Base-by-base conservation (phyloP, 2,113 vertebrate genomes). In the Callipepla californica region DNA sequence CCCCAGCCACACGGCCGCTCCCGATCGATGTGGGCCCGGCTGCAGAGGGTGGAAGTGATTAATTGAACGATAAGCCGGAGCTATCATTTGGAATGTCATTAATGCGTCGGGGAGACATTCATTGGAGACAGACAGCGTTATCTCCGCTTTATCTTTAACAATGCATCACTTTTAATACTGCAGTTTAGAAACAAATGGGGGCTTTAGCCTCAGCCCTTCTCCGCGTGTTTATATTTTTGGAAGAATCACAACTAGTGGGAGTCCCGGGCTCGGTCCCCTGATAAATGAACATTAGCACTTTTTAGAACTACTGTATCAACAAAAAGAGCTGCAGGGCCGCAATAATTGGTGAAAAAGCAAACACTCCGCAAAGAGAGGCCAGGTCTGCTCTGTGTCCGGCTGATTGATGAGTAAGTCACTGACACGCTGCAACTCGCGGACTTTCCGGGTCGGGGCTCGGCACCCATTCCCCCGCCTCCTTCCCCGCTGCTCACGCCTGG, bases 281-380 rank as follows among this genome's bases (percentile, higher is more conserved):
- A 99, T 99, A 98, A 99, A 99, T 99, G 99, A 98, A 97, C 97
- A 98, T 97, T 97, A 98, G 98, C 98, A 98, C 98, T 98, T 98
- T 98, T 98, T 98, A 97, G 98, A 97, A 98, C 98, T 98, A 96
- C 98, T 98, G 98, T 98, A 98, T 99, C 98, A 99, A 98, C 99
- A 98, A 98, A 98, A 94, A 96, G 95, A 96, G 97, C 96, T 97
- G 97, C 98, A 97, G 97, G 96, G 97, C 97, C 95, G 97, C 98
- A 99, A 99, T 99, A 98, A 99, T 98, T 98, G 98, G 97, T 97
- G 97, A 98, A 98, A 99, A 98, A 98, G 99, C 99, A 99, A 99
- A 99, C 99, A 97, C 95, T 97, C 96, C 61, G 85, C 94, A 68
- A 96, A 95, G 97, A 97, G 97, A 97, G 95, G 92, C 97, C 95